A percentile compares a stretch with the other conserved stretches of the same genome.
Evolutionary conservation across 2,113 vertebrate species (phyloP).

Genomic region (Elaphurus davidianus): DNA sequence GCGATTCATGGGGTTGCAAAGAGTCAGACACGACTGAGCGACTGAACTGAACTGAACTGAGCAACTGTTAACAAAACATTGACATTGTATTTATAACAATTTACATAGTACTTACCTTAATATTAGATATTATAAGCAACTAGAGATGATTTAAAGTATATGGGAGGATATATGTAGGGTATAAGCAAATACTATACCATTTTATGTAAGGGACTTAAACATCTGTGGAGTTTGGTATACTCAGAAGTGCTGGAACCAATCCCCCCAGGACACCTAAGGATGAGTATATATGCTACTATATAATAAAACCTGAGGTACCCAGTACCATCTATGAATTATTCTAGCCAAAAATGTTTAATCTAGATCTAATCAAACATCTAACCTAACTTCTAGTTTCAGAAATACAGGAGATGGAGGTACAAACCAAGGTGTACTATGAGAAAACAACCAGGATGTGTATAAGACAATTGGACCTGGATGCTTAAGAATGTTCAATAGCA

Average conservation of each 20-base stretch:
- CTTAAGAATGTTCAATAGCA: background rate
- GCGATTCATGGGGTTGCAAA: too few species aligned
- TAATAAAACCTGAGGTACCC: background rate
- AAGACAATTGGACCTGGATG: background rate
- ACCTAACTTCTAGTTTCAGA: background rate
- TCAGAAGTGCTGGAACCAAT: background rate
- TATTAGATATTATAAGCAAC: background rate
- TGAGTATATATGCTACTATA: background rate
- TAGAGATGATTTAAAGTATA: background rate
- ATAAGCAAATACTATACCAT: background rate
- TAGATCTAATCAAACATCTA: background rate
- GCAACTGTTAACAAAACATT: too few species aligned
- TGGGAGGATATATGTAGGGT: background rate
- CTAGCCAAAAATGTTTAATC: background rate
- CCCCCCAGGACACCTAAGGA: background rate
- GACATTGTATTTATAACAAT: too few species aligned
- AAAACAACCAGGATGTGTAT: background rate
- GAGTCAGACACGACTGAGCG: too few species aligned
- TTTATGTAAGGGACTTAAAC: background rate
- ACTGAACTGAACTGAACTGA: too few species aligned
- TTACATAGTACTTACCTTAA: background rate
- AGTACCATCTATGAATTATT: background rate
- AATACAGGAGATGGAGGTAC: background rate
- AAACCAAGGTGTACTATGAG: background rate
- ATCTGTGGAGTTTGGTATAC: background rate